Conservation (phyloP, 2,888 invertebrate species). For the Cepaea hortensis region DNA sequence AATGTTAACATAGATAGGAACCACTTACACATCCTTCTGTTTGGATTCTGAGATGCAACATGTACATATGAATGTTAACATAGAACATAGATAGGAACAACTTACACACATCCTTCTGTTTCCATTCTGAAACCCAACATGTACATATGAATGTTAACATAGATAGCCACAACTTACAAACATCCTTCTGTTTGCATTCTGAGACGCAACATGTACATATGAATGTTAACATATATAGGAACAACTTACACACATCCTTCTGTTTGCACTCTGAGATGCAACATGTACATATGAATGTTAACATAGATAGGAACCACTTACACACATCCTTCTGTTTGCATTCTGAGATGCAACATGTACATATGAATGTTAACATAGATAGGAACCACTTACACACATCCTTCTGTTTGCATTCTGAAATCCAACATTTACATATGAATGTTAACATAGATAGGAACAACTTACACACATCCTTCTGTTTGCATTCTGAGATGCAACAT, state of each 20-base stretch:
- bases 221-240: neutral
- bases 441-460: neutral
- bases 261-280: neutral
- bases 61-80: neutral
- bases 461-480: neutral
- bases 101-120: neutral
- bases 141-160: neutral
- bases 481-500: neutral
- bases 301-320: neutral
- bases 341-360: neutral
- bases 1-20: neutral
- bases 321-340: neutral
- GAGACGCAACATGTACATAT: neutral
- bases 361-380: neutral
- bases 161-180: neutral
- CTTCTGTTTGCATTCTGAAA: neutral
- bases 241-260: neutral
- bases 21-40: neutral
- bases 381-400: conserved; percentile 1
- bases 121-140: neutral
- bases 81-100: no score
- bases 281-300: neutral
- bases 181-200: neutral
- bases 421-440: neutral
- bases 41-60: neutral